A percentile compares a stretch with the other conserved stretches of the same genome.
These are phyloP conservation scores for Sciurus carolinensis DNA, from an alignment of 2,797 vertebrate genomes.

Conservation along the genomic window DNA sequence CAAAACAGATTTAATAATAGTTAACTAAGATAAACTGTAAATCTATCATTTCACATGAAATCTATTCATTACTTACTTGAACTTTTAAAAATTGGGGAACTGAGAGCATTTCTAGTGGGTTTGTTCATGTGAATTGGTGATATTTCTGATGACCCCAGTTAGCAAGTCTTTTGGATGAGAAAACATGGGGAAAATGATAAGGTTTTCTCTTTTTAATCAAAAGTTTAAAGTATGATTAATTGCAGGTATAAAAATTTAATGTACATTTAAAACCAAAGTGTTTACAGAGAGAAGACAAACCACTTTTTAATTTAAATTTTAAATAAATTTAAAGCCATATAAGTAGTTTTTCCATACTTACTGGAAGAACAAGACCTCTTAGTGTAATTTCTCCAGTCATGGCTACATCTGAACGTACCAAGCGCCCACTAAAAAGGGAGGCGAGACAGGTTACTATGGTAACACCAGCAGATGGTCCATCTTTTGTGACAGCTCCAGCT, in stretches of 20 bases:
- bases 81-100: neutral
- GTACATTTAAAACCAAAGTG: neutral
- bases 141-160: neutral
- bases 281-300: neutral
- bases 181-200: neutral
- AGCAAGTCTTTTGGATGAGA: neutral
- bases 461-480: constrained; percentile 98
- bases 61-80: neutral
- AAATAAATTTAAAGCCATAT: neutral
- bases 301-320: neutral
- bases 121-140: neutral
- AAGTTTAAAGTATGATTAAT: constrained; percentile 39
- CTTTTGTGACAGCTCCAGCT: constrained; percentile 98
- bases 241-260: neutral
- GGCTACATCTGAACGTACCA: constrained; percentile 97
- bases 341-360: constrained; percentile 88
- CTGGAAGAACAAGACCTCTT: constrained; percentile 97
- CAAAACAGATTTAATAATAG: neutral
- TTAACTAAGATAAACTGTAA: neutral
- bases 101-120: neutral
- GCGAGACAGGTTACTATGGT: constrained; percentile 99
- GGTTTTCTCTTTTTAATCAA: neutral
- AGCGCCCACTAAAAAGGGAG: constrained; percentile 96
- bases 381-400: constrained; percentile 99
- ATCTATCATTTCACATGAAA: too few species aligned